Evolutionary conservation across 2,888 invertebrate species (phyloP), one percentile per base, ranked within the genome.

Genomic region (Sepiola atlantica): DNA sequence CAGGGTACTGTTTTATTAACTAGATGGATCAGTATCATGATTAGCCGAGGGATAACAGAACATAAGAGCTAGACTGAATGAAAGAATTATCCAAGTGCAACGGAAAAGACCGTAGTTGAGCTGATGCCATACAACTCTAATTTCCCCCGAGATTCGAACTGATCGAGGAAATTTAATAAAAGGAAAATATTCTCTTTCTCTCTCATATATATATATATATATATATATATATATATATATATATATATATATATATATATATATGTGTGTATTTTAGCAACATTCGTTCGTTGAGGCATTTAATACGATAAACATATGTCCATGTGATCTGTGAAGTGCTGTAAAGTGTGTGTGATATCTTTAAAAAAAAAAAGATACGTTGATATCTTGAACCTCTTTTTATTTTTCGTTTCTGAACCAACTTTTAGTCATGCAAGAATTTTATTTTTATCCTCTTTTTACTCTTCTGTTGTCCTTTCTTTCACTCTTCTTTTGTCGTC

Each of bases 161-260:
- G 77, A 77, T n/a, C 32, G 77, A 77, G 77, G 32, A 77, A 77
- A 77, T 77, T 77, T 77, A 77, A 77, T 77, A 77, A 77, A 77
- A 32, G 77, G n/a, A n/a, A 32, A 16, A 32, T 32, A n/a, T 77
- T 77, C n/a, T n/a, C n/a, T 77, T 16, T 77, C 45, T 4, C 45
- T 45, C 57, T 4, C 18, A 4, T 57, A 57, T 16, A 57, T 4
- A 18, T 18, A 57, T 16, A 61, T 21, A 10, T 24, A 61, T 21
- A 28, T 8, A 24, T 24, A 10, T 24, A 61, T 24, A 10, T 10
- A 24, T 8, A 61, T 8, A 24, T 61, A 61, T 61, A 24, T 61
- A 6, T 21, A 28, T 28, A 24, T 61, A 61, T 55, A 61, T 61
- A 24, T 24, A 24, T 61, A 28, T 24, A 61, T 21, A 61, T 28